Conservation (phyloP, 2,888 invertebrate genomes). For the Nephrotoma appendiculata region DNA sequence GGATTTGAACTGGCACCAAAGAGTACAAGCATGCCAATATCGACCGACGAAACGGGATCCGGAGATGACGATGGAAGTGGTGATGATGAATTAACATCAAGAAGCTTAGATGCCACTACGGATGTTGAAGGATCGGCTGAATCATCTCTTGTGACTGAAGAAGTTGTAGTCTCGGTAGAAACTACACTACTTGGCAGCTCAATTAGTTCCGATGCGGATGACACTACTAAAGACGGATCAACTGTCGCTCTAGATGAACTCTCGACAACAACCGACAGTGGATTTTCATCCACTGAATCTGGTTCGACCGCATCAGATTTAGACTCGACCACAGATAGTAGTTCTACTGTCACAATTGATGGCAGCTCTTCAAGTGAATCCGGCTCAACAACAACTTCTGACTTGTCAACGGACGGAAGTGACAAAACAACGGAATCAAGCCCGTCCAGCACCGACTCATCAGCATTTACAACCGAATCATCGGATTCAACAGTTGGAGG, state of each 20-base stretch:
- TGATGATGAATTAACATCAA: neutral
- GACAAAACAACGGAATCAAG: neutral
- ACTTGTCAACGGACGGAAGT: neutral
- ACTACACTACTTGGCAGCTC: neutral
- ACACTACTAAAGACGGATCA: neutral
- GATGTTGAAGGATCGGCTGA: neutral
- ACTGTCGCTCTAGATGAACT: neutral
- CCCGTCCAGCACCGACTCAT: neutral
- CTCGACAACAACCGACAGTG: neutral
- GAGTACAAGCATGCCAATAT: neutral
- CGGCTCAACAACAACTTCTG: neutral
- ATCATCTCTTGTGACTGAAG: neutral
- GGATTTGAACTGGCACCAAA: slow-evolving; percentile 18
- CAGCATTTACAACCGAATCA: neutral
- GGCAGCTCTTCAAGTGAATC: neutral
- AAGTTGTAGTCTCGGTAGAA: neutral
- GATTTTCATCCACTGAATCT: neutral
- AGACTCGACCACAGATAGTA: neutral
- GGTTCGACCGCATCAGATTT: neutral
- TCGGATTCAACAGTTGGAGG: neutral
- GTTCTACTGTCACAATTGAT: neutral
- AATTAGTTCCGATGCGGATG: neutral
- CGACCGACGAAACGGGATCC: slow-evolving; percentile 19
- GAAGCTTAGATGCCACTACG: neutral
- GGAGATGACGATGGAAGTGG: slow-evolving; percentile 17